Evolutionary conservation across 2,797 vertebrate species (phyloP).

Genomic region (Notolepis coatsorum): DNA sequence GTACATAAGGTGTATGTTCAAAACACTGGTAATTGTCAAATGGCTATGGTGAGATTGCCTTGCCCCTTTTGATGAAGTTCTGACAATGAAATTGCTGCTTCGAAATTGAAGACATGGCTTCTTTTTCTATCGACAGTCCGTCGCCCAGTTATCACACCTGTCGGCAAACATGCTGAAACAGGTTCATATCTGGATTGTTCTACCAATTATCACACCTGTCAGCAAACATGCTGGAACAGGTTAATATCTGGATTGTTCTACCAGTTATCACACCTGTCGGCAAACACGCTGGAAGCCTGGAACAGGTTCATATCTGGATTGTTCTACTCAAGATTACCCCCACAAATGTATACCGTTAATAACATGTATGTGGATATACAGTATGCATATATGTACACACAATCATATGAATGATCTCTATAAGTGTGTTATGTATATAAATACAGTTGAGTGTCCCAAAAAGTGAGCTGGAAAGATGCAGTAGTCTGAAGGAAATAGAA

Average conservation of each 20-base stretch:
- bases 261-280: background rate
- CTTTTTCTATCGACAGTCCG: constrained; percentile 18
- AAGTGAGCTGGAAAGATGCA: background rate
- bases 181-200: background rate
- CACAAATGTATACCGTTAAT: constrained; percentile 14
- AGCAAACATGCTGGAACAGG: constrained; percentile 5
- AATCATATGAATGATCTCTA: constrained; percentile 39
- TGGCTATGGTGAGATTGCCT: constrained; percentile 36
- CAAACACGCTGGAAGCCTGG: constrained; percentile 10
- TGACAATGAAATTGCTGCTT: constrained; percentile 69
- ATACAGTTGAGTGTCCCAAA: constrained; percentile 26
- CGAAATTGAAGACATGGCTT: constrained; percentile 42
- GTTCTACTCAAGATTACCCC: constrained; percentile 38
- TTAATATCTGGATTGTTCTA: constrained; percentile 14
- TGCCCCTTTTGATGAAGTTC: constrained; percentile 43
- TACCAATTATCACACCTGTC: background rate
- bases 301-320: constrained; percentile 23
- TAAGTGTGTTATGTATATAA: constrained; percentile 31
- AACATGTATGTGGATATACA: constrained; percentile 42
- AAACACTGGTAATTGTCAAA: constrained; percentile 70
- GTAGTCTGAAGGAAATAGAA: constrained; percentile 10
- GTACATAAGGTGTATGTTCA: constrained; percentile 73
- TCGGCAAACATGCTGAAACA: constrained; percentile 8
- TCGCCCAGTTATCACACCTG: background rate
- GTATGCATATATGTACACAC: constrained; percentile 53